These are phyloP conservation scores for Morpho achilles DNA, from an alignment of 2,888 invertebrate species.

Conservation along the genomic window DNA sequence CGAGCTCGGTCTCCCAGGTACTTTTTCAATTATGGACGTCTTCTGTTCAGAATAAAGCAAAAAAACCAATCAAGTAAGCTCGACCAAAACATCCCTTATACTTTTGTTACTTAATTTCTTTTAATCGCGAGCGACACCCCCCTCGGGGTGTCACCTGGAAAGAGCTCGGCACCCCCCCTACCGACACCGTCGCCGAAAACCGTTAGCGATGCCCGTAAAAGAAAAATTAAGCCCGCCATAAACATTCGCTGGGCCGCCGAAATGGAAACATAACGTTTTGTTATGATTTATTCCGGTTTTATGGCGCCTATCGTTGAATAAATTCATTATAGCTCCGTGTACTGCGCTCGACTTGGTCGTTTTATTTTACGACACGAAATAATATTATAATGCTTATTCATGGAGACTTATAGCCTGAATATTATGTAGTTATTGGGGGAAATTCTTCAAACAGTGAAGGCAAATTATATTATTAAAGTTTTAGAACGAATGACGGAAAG, in stretches of 20 bases:
- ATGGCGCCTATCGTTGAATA: conserved; percentile 26
- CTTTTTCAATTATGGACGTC: no score
- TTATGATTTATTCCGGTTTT: conserved; percentile 33
- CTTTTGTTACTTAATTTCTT: no score
- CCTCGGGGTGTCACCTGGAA: no score
- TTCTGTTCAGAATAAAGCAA: no score
- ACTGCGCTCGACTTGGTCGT: conserved; percentile 4
- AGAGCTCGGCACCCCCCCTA: no score
- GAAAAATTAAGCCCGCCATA: conserved; percentile 37
- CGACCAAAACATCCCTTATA: no score
- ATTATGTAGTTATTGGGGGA: not conserved
- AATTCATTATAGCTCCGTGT: conserved; percentile 21
- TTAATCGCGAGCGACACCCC: no score
- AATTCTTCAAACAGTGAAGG: no score
- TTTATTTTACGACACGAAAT: conserved; percentile 5
- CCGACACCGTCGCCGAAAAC: conserved; percentile 7
- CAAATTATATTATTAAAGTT: no score
- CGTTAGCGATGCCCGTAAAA: conserved; percentile 33
- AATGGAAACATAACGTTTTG: conserved; percentile 37
- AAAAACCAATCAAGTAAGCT: no score
- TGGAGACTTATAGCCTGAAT: not conserved
- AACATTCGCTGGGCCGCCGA: conserved; percentile 31
- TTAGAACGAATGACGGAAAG: no score
- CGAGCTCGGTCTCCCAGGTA: no score
- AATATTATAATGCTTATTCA: not conserved